Conservation (phyloP, 2,888 invertebrate species). For the Ophioninae sp. region DNA sequence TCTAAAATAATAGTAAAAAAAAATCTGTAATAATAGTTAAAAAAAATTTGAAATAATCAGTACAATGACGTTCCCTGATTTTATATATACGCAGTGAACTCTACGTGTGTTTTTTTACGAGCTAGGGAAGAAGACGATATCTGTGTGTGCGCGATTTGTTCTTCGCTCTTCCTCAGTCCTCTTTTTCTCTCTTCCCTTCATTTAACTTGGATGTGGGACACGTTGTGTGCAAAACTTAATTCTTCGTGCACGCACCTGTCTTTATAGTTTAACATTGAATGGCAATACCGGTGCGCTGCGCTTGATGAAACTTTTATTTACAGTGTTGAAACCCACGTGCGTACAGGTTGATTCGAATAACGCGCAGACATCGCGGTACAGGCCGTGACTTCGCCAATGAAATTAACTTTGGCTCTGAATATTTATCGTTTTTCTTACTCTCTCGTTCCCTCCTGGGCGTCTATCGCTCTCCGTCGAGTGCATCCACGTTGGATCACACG, state of each 20-base stretch:
- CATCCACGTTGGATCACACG: neutral
- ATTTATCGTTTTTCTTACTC: conserved; percentile 16
- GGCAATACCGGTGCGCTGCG: conserved; percentile 21
- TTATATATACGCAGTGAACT: conserved; percentile 8
- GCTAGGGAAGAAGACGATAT: conserved; percentile 15
- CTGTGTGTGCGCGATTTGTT: conserved; percentile 29
- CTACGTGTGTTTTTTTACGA: conserved; percentile 16
- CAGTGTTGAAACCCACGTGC: conserved; percentile 12
- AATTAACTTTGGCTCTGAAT: conserved; percentile 37
- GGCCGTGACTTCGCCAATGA: conserved; percentile 21
- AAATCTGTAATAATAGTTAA: no score
- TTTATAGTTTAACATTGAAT: conserved; percentile 39
- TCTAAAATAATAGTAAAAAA: no score
- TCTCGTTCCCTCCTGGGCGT: no score
- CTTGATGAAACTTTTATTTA: conserved; percentile 24
- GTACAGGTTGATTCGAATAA: neutral
- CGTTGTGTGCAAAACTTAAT: conserved; percentile 39
- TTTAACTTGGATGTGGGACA: conserved; percentile 51
- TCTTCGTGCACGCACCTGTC: conserved; percentile 19
- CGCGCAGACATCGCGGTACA: conserved; percentile 12
- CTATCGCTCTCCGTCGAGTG: neutral
- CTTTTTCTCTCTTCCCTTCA: conserved; percentile 31
- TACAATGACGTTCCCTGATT: no score
- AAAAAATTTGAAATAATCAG: no score
- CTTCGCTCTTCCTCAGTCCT: conserved; percentile 35